Evolutionary conservation across 2,797 vertebrate species (phyloP), one percentile per base, ranked within the genome.

Genomic region (Gastrophryne carolinensis): DNA sequence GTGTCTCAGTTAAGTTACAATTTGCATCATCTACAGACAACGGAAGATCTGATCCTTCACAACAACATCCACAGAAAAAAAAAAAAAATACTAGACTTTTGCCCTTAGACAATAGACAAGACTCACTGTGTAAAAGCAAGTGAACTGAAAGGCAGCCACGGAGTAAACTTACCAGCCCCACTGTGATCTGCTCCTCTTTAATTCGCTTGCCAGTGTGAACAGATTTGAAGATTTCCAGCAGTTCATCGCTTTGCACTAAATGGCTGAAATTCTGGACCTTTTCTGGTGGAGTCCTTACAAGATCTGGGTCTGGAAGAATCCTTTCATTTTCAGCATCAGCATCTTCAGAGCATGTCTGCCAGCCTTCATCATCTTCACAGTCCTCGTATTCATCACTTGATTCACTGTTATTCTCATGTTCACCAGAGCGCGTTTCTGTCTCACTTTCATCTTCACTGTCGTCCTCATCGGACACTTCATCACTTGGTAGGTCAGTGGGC

Each of bases 131-230:
- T n/a, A n/a, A n/a, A n/a, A n/a, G n/a, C n/a, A n/a, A n/a, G n/a
- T n/a, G n/a, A n/a, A n/a, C n/a, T n/a, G n/a, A 11, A 21, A 34
- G 21, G 11, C 2, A 17, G 19, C 0, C 2, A 44, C 10, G 6
- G 11, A 19, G 1, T n/a, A n/a, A n/a, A n/a, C 94, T 84, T 82
- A 95, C 95, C 95, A 99, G 82, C 17, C 98, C 98, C 12, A 98
- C 86, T 1, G 96, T 99, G 69, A 99, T 90, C 49, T 98, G 89
- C 7, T 87, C 92, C 0, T 93, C 91, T 85, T 92, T 97, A 83
- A 89, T 87, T 41, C 68, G 91, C 47, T 83, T 79, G 29, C 94
- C 91, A 0, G 21, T 72, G 75, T 98, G 95, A 23, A 91, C 81
- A 0, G 86, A 74, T 78, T 87, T 95, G 27, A 99, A 91, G 79